Conservation (phyloP, 2,797 vertebrate genomes). For the Mionectes olivaceus region DNA sequence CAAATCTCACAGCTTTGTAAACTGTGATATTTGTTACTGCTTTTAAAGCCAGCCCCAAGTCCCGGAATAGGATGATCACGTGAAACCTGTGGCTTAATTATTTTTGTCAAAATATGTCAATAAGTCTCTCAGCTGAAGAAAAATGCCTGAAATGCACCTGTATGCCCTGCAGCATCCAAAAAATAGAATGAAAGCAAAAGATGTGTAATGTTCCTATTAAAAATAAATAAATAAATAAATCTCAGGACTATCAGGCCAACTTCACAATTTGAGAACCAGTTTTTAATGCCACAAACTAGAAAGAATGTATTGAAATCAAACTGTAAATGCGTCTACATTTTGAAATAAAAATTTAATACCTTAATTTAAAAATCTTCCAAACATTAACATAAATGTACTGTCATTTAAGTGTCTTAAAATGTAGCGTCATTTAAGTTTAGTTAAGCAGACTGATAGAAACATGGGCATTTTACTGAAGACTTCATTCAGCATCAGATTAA, state of each 20-base stretch:
- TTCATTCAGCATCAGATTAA: background rate
- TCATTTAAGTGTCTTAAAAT: background rate
- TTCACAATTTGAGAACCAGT: background rate
- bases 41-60: background rate
- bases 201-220: background rate
- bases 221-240: background rate
- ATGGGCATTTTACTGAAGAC: background rate
- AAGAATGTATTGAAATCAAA: background rate
- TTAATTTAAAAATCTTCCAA: background rate
- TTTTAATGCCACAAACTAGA: background rate
- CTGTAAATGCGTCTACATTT: background rate
- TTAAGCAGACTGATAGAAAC: background rate
- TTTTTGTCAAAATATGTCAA: background rate
- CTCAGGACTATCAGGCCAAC: background rate
- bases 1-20: background rate
- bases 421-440: background rate
- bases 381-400: background rate
- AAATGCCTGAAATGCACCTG: background rate
- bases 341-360: background rate
- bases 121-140: background rate
- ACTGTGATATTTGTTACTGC: background rate
- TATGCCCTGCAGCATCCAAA: background rate
- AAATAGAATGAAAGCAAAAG: background rate
- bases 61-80: background rate
- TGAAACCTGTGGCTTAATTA: background rate